These are phyloP conservation scores for Microtus oregoni DNA, from an alignment of 2,113 vertebrate genomes.

Conservation along the genomic window DNA sequence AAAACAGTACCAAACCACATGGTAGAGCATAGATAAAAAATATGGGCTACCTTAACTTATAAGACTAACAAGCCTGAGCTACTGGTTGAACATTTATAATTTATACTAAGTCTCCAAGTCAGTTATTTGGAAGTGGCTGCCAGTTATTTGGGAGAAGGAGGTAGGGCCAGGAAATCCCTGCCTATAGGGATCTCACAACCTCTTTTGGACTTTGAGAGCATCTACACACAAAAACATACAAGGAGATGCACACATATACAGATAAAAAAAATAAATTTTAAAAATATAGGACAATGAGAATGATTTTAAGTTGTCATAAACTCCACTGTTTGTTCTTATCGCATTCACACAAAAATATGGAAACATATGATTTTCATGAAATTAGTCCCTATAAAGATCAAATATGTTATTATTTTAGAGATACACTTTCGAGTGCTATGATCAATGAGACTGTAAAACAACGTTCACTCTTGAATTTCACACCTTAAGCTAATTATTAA, in stretches of 20 bases:
- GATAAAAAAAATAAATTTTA: not conserved
- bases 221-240: not conserved
- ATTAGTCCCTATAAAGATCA: not conserved
- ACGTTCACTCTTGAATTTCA: not conserved
- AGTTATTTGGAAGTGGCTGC: too few relatives aligned
- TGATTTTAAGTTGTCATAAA: not conserved
- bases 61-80: too few relatives aligned
- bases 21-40: too few relatives aligned
- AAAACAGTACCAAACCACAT: too few relatives aligned
- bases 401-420: not conserved
- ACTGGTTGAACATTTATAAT: too few relatives aligned
- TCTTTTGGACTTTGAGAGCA: not conserved
- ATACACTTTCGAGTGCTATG: not conserved
- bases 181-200: not conserved
- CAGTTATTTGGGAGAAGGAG: too few relatives aligned
- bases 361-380: slow-evolving; percentile 1
- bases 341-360: not conserved
- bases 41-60: too few relatives aligned
- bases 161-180: too few relatives aligned
- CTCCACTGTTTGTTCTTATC: not conserved
- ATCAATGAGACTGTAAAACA: not conserved
- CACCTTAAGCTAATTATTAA: not conserved
- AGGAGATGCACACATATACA: not conserved
- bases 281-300: not conserved
- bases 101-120: too few relatives aligned